Evolutionary conservation across 30 jellyfish, hydroid and myxozoan species (phyloP).

Genomic region (Rhopilema esculentum): DNA sequence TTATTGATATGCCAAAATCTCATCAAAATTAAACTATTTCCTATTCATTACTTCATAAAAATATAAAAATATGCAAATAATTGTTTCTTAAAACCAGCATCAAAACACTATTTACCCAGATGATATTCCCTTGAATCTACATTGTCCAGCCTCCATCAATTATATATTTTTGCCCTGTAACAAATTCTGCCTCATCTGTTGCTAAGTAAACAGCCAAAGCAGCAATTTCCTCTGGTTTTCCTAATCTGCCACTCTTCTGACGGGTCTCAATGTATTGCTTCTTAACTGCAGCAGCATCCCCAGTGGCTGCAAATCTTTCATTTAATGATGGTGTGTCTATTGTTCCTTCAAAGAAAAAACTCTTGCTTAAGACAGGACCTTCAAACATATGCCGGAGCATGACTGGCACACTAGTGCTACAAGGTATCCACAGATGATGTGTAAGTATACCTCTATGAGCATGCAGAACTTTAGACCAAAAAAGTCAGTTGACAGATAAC

Average conservation of each 20-base stretch:
- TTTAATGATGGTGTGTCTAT: constrained; percentile 78
- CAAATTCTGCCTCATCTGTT: constrained; percentile 71
- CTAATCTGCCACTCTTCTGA: constrained; percentile 76
- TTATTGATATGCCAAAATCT: too few species aligned
- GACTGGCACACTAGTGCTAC: too few species aligned
- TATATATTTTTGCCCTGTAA: constrained; percentile 67
- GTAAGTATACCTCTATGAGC: too few species aligned
- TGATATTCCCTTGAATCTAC: constrained; percentile 11
- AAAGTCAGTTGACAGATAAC: too few species aligned
- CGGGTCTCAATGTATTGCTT: constrained; percentile 31
- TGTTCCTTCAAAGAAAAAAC: constrained; percentile 49
- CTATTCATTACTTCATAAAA: too few species aligned
- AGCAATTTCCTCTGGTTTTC: constrained; percentile 79
- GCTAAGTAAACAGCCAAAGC: constrained; percentile 68
- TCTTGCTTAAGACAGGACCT: neutral
- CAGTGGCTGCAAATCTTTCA: constrained; percentile 61
- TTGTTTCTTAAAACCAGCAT: too few species aligned
- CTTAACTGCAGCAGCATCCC: constrained; percentile 53
- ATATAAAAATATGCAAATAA: too few species aligned
- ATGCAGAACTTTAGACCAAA: too few species aligned
- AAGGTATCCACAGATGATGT: too few species aligned
- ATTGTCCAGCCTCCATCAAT: constrained; percentile 86
- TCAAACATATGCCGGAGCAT: too few species aligned
- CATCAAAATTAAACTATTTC: too few species aligned
- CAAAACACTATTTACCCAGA: neutral